Percentiles rank a stretch among this genome's conserved stretches.
phyloP scores from a whole-genome alignment of 53 echinoderm and acorn worm genomes.

The Echinometra lucunter region DNA sequence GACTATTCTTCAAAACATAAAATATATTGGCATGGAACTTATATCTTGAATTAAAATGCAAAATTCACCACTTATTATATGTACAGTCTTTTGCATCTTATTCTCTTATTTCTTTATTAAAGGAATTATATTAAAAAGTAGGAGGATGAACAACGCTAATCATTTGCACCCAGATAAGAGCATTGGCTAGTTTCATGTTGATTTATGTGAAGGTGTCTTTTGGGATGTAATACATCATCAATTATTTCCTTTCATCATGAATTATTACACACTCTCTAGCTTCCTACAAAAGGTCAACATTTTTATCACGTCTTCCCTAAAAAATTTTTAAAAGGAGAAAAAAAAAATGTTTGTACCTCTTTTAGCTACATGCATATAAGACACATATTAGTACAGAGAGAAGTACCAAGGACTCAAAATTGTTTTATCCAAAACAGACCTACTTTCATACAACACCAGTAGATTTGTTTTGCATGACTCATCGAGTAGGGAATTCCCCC shows the following conservation, averaged over 20 bases:
- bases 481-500: conserved; percentile 6
- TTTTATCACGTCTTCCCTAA: too few species aligned
- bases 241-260: neutral
- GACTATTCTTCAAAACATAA: too few species aligned
- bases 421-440: neutral
- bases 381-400: neutral
- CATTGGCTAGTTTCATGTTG: neutral
- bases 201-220: neutral
- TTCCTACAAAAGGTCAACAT: neutral
- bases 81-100: too few species aligned
- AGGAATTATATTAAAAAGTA: too few species aligned
- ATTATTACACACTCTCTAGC: too few species aligned
- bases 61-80: too few species aligned
- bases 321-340: too few species aligned
- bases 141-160: too few species aligned
- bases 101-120: too few species aligned
- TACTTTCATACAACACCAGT: neutral
- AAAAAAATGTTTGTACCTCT: too few species aligned
- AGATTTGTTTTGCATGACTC: conserved; percentile 26
- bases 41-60: too few species aligned
- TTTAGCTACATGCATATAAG: neutral
- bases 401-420: neutral
- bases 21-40: too few species aligned
- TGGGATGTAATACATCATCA: neutral
- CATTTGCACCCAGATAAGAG: neutral